Percentiles rank a stretch among this genome's conserved stretches.
These are phyloP conservation scores for Tamias sibiricus DNA, from an alignment of 2,113 vertebrate species.

Conservation along the genomic window DNA sequence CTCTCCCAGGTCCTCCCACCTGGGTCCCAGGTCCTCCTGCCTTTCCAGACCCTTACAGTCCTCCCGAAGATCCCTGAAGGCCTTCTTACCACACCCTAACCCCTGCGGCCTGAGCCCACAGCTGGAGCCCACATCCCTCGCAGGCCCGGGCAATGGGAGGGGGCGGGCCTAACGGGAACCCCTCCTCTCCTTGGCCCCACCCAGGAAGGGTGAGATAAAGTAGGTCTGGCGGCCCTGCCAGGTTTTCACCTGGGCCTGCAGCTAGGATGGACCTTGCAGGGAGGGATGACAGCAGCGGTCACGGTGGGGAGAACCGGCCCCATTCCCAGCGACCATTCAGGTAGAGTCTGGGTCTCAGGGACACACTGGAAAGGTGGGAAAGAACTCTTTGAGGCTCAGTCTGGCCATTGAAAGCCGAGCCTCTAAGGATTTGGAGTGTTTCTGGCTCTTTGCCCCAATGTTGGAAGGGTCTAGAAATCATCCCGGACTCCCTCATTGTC, in stretches of 20 bases:
- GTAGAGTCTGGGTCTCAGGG: background rate
- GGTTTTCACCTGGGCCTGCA: background rate
- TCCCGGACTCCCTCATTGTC: background rate
- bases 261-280: background rate
- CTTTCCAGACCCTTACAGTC: background rate
- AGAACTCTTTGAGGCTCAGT: background rate
- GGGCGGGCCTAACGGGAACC: background rate
- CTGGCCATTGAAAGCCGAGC: background rate
- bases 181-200: background rate
- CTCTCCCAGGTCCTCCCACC: background rate
- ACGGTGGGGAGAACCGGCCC: background rate
- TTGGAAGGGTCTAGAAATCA: background rate
- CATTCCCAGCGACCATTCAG: background rate
- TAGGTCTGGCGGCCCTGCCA: fast-evolving
- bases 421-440: background rate
- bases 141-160: background rate
- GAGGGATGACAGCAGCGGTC: fast-evolving
- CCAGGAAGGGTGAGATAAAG: background rate
- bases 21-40: background rate
- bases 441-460: background rate
- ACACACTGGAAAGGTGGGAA: background rate
- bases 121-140: background rate
- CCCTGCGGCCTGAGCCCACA: background rate
- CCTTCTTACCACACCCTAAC: background rate
- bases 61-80: background rate